Conservation (phyloP, 2,888 invertebrate genomes). For the Coelinius sp. region DNA sequence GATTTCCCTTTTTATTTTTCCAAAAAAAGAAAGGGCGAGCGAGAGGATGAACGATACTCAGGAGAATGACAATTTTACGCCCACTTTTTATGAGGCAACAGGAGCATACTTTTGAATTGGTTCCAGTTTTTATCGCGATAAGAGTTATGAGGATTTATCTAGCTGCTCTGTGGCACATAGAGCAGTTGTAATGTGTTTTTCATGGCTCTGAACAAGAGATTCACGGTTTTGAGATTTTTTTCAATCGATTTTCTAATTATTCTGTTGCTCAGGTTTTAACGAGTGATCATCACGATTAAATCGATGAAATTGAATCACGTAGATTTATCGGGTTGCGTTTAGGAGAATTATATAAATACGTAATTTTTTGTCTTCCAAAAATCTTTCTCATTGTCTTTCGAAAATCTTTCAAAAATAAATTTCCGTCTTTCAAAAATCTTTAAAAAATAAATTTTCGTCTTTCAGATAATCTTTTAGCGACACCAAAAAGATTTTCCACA, state of each 20-base stretch:
- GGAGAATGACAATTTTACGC: conserved; percentile 65
- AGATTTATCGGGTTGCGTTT: background rate
- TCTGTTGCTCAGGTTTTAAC: conserved; percentile 29
- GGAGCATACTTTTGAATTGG: conserved; percentile 63
- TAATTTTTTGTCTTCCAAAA: background rate
- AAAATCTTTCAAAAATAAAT: background rate
- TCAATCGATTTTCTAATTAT: background rate
- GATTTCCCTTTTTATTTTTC: conserved; percentile 53
- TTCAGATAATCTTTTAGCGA: no score
- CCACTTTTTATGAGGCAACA: conserved; percentile 63
- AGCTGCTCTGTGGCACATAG: conserved; percentile 41
- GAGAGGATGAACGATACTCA: conserved; percentile 50
- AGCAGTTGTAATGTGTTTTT: conserved; percentile 15
- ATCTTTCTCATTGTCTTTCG: no score
- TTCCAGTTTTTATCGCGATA: conserved; percentile 42
- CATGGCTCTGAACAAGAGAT: conserved; percentile 12
- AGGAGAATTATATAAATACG: background rate
- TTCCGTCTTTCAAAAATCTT: no score
- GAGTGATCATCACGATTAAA: conserved; percentile 28
- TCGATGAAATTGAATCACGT: conserved; percentile 32
- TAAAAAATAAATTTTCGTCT: no score
- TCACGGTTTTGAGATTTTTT: conserved; percentile 2
- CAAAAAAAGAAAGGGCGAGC: conserved; percentile 33
- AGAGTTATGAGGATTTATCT: conserved; percentile 49
- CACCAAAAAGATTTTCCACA: no score